Conservation (phyloP, 2,888 invertebrate species). For the Tachina grossa region DNA sequence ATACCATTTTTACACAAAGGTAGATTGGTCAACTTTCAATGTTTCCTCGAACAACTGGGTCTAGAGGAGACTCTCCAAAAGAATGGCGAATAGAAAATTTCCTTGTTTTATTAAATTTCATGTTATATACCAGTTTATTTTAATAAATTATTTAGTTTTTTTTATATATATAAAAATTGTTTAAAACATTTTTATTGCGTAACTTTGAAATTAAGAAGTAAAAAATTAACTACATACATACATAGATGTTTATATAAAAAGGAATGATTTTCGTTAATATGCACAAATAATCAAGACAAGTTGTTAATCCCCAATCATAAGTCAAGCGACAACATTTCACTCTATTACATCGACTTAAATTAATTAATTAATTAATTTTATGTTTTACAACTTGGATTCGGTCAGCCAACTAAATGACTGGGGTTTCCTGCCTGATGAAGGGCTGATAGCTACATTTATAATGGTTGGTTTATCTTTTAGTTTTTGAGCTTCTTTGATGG, state of each 20-base stretch:
- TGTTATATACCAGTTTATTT: conserved; percentile 54
- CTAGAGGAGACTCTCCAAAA: conserved; percentile 79
- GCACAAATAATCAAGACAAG: conserved; percentile 14
- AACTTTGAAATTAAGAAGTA: conserved; percentile 70
- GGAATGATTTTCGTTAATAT: conserved; percentile 57
- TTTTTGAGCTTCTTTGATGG: conserved; percentile 87
- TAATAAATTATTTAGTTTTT: conserved; percentile 73
- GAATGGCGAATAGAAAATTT: conserved; percentile 53
- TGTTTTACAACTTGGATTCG: conserved; percentile 91
- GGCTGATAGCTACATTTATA: conserved; percentile 95
- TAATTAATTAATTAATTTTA: not conserved
- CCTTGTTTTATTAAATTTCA: not conserved
- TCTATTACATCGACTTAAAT: conserved; percentile 26
- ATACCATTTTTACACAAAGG: conserved; percentile 81
- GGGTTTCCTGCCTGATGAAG: conserved; percentile 93
- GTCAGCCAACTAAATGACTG: conserved; percentile 97
- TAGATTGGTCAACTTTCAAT: conserved; percentile 80
- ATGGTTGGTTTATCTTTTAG: conserved; percentile 91
- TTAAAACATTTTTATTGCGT: conserved; percentile 66
- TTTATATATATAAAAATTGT: conserved; percentile 52
- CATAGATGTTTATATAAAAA: conserved; percentile 11
- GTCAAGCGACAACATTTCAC: conserved; percentile 12
- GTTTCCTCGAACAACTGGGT: conserved; percentile 79
- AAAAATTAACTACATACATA: conserved; percentile 40
- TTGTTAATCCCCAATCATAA: conserved; percentile 42